These are phyloP conservation scores for Xiphophorus hellerii DNA, from an alignment of 2,113 vertebrate species.

Conservation along the genomic window DNA sequence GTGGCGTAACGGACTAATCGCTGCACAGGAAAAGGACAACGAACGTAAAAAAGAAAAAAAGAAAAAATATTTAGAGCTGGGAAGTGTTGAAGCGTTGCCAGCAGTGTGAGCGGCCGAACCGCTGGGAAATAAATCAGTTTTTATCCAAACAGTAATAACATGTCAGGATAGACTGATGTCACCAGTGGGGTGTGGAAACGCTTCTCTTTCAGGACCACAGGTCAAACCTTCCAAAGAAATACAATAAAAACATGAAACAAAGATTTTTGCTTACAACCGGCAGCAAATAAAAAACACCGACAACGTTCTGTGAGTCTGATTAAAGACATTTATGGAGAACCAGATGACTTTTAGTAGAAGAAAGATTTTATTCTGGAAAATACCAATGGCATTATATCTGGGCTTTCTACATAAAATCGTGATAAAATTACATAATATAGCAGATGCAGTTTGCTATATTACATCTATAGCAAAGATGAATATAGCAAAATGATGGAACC, in stretches of 20 bases:
- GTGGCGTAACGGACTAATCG: conserved; percentile 33
- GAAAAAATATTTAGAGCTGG: conserved; percentile 38
- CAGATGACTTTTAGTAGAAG: not conserved
- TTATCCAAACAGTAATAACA: conserved; percentile 57
- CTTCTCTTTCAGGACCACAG: conserved; percentile 32
- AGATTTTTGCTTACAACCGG: not conserved
- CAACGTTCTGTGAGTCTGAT: not conserved
- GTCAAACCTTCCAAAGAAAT: conserved; percentile 14
- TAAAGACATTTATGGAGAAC: not conserved
- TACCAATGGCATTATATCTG: too few species aligned
- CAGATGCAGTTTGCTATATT: not conserved
- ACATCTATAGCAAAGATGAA: too few species aligned
- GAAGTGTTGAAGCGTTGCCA: conserved; percentile 39
- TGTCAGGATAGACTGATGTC: conserved; percentile 49
- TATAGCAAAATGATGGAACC: not conserved
- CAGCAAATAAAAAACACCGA: not conserved
- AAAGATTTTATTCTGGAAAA: not conserved
- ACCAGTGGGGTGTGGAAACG: conserved; percentile 15
- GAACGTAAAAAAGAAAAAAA: conserved; percentile 28
- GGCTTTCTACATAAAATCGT: not conserved
- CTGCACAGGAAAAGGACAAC: conserved; percentile 32
- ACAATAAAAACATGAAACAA: conserved; percentile 12
- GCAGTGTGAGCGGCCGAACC: conserved; percentile 27
- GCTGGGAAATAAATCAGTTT: conserved; percentile 55
- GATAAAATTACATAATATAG: not conserved